Base-by-base conservation (phyloP, 1,140 invertebrate genomes). In the Phymorhynchus buccinoides region DNA sequence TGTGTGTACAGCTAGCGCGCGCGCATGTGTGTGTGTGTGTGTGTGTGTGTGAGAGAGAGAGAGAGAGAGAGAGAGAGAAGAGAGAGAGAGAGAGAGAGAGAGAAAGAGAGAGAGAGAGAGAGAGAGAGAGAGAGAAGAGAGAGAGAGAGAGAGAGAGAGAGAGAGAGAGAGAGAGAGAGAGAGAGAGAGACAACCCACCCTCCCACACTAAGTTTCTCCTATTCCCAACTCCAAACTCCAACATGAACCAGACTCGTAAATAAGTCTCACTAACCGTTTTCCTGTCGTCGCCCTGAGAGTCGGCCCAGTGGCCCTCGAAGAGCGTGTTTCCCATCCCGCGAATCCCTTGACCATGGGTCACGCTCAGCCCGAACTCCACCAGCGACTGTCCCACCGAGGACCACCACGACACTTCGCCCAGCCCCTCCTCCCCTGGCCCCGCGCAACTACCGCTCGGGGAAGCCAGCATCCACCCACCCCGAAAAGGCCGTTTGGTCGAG, bases 251-350 rank as follows among this genome's bases (percentile, higher is more conserved):
- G n/a, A n/a, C n/a, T n/a, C n/a, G n/a, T n/a, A n/a, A n/a, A n/a
- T n/a, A n/a, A n/a, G n/a, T n/a, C n/a, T n/a, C n/a, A n/a, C n/a
- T n/a, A n/a, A 80, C 83, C 83, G 80, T 83, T 48, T 86, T 86
- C 39, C 30, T 68, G 44, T 80, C 85, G 1, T 66, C 79, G 0
- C 71, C 84, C 35, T 44, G 30, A 1, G 80, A 7, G 37, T 32
- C 62, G 18, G 22, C 41, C 3, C 37, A 32, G n/a, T 80, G 81
- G 30, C 80, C 85, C 30, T 56, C 80, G 48, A 78, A 56, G 12
- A 86, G 66, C 48, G 80, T 62, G 68, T 84, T 77, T 32, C 85
- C 83, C 62, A 86, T 83, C 48, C 71, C 79, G 35, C 79, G 80
- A n/a, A 78, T 84, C 82, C 84, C 37, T 22, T 78, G 16, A 14